phyloP scores from a whole-genome alignment of 2,888 invertebrate species.

The Platycnemis pennipes region DNA sequence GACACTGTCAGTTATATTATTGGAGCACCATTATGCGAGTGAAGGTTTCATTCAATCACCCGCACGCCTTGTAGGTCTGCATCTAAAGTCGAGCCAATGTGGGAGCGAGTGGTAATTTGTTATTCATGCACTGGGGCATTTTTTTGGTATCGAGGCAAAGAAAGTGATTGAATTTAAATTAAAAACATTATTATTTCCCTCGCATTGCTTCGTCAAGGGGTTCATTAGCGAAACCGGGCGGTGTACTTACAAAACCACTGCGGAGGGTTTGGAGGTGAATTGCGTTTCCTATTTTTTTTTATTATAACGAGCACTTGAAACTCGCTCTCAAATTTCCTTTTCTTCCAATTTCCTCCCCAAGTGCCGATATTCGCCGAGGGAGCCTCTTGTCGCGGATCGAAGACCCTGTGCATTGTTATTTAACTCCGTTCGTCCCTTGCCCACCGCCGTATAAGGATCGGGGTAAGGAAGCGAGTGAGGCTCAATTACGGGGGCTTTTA shows the following conservation, averaged over 20 bases:
- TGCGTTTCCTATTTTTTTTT: too few species aligned
- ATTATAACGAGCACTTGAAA: not conserved
- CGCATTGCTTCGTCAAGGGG: too few species aligned
- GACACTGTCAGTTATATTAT: too few species aligned
- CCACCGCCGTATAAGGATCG: not conserved
- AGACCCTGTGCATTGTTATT: not conserved
- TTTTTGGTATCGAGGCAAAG: too few species aligned
- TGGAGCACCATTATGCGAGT: too few species aligned
- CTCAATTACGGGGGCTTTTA: constrained; percentile 9
- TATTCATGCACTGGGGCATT: too few species aligned
- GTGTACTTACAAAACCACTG: not conserved
- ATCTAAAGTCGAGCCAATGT: too few species aligned
- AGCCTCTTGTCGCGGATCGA: not conserved
- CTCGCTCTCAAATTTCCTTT: not conserved
- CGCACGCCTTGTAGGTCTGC: too few species aligned
- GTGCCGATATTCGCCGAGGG: not conserved
- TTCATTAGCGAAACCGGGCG: not conserved
- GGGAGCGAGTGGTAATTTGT: too few species aligned
- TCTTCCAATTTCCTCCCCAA: not conserved
- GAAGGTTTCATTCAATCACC: too few species aligned
- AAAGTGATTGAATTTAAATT: too few species aligned
- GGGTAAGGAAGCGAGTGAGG: not conserved
- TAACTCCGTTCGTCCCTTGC: not conserved
- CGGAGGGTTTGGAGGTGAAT: not conserved
- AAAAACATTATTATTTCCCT: too few species aligned